A percentile compares a stretch with the other conserved stretches of the same genome.
Conservation (phyloP, 2,888 invertebrate genomes). For the Eupithecia inturbata region DNA sequence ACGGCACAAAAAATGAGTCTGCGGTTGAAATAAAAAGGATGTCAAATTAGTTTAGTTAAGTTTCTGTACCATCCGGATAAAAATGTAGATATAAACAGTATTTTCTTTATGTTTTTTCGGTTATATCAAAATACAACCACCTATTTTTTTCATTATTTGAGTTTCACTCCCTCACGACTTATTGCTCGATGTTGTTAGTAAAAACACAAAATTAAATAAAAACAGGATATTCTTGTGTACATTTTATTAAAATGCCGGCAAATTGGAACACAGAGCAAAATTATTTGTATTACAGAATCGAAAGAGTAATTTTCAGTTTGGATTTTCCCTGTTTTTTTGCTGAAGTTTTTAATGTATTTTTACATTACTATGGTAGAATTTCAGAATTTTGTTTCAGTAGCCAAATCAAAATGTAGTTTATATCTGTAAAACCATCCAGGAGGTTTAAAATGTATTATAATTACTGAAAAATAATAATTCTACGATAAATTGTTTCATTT, state of each 20-base stretch:
- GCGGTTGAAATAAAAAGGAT: too few relatives aligned
- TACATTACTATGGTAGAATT: not conserved
- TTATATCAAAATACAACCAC: not conserved
- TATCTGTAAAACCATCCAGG: not conserved
- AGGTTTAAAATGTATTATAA: not conserved
- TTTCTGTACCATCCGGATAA: too few relatives aligned
- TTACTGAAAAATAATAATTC: not conserved
- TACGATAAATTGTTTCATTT: too few relatives aligned
- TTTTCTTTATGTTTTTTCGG: not conserved
- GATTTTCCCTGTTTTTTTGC: not conserved
- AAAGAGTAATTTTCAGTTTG: not conserved
- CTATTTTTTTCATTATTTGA: not conserved
- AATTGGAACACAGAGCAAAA: not conserved
- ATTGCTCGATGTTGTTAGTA: not conserved
- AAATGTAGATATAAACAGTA: too few relatives aligned
- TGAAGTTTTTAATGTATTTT: not conserved
- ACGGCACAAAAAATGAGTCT: too few relatives aligned
- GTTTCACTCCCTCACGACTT: not conserved
- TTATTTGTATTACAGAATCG: not conserved
- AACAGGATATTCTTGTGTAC: conserved; percentile 4
- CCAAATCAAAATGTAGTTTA: not conserved
- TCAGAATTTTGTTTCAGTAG: not conserved
- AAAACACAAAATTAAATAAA: conserved; percentile 10
- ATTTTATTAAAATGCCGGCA: conserved; percentile 2
- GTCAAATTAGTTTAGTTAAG: too few relatives aligned